Evolutionary conservation across 2,797 vertebrate genomes (phyloP), one percentile per base, ranked within the genome.

Genomic region (Amniataba percoides): DNA sequence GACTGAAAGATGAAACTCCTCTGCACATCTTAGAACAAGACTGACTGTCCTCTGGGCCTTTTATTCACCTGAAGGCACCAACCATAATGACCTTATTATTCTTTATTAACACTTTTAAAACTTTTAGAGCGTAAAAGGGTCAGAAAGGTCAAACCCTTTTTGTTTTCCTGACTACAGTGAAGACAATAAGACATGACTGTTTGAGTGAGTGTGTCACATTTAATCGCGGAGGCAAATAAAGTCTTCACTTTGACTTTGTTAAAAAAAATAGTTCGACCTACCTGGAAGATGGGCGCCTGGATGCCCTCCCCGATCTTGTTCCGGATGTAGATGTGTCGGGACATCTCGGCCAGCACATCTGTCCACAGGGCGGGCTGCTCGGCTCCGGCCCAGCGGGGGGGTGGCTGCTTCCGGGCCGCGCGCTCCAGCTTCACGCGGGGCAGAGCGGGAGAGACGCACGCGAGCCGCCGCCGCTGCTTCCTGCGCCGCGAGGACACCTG

Each of bases 221-320:
- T n/a, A n/a, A n/a, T n/a, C n/a, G n/a, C n/a, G n/a, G n/a, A n/a
- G n/a, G n/a, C n/a, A n/a, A n/a, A n/a, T n/a, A n/a, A n/a, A n/a
- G n/a, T n/a, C n/a, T n/a, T n/a, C n/a, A n/a, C n/a, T n/a, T n/a
- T n/a, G n/a, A n/a, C n/a, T n/a, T n/a, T n/a, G n/a, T n/a, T n/a
- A n/a, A n/a, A n/a, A n/a, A n/a, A n/a, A n/a, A n/a, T n/a, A n/a
- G n/a, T n/a, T n/a, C n/a, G n/a, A 2, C 78, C 83, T 74, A 98
- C 97, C 96, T 97, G 97, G 52, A 97, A 95, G 87, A 96, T 92
- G 72, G 97, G 97, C 85, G 96, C 95, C 77, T 93, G 96, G 92
- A 95, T 96, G 69, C 95, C 95, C 85, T 97, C 96, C 0, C 96
- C 96, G 15, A 96, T 93, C 90, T 96, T 96, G 92, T 96, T 97